A percentile compares a stretch with the other conserved stretches of the same genome.
Evolutionary conservation across 92 coral and sea anemone species (phyloP).

Genomic region (Palythoa grandiflora): DNA sequence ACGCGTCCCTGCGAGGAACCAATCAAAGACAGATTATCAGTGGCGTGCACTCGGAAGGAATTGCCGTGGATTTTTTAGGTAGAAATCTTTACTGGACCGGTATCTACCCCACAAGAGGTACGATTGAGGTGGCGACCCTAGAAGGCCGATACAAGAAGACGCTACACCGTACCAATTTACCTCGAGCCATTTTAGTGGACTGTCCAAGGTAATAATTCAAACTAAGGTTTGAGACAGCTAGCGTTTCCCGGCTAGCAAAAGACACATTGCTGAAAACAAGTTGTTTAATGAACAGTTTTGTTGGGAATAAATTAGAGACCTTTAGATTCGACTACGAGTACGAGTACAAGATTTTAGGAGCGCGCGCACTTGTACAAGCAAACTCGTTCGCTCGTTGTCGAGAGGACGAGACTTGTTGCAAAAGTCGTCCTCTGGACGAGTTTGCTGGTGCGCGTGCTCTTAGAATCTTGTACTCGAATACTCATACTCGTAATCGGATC

Average conservation of each 20-base stretch:
- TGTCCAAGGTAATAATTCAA: neutral
- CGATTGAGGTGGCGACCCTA: slow-evolving; percentile 15
- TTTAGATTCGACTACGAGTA: too few relatives aligned
- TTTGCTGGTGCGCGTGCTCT: too few relatives aligned
- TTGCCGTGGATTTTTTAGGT: slow-evolving; percentile 10
- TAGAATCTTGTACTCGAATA: too few relatives aligned
- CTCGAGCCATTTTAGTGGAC: slow-evolving; percentile 17
- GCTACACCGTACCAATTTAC: neutral
- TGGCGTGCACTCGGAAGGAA: slow-evolving; percentile 7
- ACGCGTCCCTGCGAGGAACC: slow-evolving; percentile 1
- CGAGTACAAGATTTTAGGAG: too few relatives aligned
- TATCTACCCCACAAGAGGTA: neutral
- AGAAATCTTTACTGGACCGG: slow-evolving; percentile 24
- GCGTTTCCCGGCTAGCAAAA: too few relatives aligned
- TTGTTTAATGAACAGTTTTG: too few relatives aligned
- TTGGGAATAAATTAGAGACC: too few relatives aligned
- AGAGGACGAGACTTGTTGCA: too few relatives aligned
- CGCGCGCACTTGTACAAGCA: too few relatives aligned
- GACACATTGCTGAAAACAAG: neutral
- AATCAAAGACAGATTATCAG: neutral
- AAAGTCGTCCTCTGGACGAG: too few relatives aligned
- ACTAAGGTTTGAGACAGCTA: neutral
- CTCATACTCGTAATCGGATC: too few relatives aligned
- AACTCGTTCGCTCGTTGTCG: too few relatives aligned
- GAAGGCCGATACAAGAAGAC: neutral